Evolutionary conservation across 2,888 invertebrate species (phyloP).

Genomic region (Pristionchus fissidentatus): DNA sequence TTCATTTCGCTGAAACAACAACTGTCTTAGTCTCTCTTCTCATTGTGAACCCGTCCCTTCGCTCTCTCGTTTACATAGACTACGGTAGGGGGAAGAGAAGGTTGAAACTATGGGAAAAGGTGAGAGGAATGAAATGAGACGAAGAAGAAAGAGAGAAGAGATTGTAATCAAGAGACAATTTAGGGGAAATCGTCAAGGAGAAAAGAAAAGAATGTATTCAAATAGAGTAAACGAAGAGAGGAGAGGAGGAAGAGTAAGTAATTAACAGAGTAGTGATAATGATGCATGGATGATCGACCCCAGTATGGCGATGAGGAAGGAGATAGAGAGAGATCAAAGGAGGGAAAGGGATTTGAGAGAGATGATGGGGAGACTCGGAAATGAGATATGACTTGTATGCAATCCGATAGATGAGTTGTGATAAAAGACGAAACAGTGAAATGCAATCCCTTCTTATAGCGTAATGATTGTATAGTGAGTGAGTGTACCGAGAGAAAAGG

Average conservation of each 20-base stretch:
- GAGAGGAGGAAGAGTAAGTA: neutral
- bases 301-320: neutral
- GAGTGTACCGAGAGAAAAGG: constrained; percentile 36
- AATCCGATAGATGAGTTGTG: constrained; percentile 27
- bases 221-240: constrained; percentile 12
- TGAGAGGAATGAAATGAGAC: constrained; percentile 43
- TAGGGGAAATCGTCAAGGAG: constrained; percentile 25
- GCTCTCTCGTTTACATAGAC: neutral
- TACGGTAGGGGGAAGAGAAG: constrained; percentile 37
- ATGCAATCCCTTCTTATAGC: constrained; percentile 40
- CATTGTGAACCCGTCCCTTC: constrained; percentile 48
- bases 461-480: constrained; percentile 47
- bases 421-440: constrained; percentile 42
- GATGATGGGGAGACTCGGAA: neutral
- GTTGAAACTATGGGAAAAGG: constrained; percentile 42
- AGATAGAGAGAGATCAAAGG: neutral
- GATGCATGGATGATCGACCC: constrained; percentile 4
- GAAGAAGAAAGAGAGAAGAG: constrained; percentile 38
- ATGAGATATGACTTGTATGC: neutral
- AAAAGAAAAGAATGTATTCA: constrained; percentile 34
- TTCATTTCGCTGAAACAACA: constrained; percentile 48
- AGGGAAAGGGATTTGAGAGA: neutral
- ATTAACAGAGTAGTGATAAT: constrained; percentile 28
- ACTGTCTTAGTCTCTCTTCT: constrained; percentile 17
- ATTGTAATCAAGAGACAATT: constrained; percentile 17